Percentiles rank a stretch among this genome's conserved stretches.
phyloP scores from a whole-genome alignment of 2,797 vertebrate species.

The Ciconia nigra region DNA sequence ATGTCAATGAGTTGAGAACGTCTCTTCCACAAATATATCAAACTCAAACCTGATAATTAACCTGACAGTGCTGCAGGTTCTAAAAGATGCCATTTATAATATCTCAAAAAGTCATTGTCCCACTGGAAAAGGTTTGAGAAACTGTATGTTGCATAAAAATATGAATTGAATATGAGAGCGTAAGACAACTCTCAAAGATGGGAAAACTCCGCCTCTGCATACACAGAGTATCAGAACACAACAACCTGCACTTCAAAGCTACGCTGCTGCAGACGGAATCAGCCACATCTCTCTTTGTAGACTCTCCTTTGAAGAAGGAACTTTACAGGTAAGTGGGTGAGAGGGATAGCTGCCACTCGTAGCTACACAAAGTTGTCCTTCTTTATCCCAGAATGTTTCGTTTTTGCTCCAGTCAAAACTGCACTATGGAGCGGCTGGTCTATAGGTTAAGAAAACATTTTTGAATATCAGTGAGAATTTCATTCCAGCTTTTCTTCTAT shows the following conservation, averaged over 20 bases:
- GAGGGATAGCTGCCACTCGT: not conserved
- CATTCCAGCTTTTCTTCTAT: not conserved
- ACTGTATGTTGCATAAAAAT: not conserved
- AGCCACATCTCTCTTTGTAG: not conserved
- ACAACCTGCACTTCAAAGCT: not conserved
- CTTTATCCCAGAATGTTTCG: not conserved
- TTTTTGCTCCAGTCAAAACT: not conserved
- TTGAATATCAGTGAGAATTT: not conserved
- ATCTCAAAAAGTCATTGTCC: not conserved
- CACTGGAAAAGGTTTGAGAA: not conserved
- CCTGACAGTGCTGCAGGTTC: not conserved
- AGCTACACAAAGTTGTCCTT: not conserved
- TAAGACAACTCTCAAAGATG: not conserved
- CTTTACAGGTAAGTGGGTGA: not conserved
- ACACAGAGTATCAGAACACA: not conserved
- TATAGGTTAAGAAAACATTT: not conserved
- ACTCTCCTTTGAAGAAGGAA: slow-evolving; percentile 6
- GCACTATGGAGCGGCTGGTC: not conserved
- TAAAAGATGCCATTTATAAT: not conserved
- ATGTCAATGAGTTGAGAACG: not conserved
- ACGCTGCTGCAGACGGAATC: not conserved
- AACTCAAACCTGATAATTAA: not conserved
- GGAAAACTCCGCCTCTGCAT: not conserved
- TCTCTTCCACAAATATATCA: not conserved
- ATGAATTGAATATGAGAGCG: not conserved